Evolutionary conservation across 2,888 invertebrate species (phyloP).

Genomic region (Lordiphosa fenestrarum): DNA sequence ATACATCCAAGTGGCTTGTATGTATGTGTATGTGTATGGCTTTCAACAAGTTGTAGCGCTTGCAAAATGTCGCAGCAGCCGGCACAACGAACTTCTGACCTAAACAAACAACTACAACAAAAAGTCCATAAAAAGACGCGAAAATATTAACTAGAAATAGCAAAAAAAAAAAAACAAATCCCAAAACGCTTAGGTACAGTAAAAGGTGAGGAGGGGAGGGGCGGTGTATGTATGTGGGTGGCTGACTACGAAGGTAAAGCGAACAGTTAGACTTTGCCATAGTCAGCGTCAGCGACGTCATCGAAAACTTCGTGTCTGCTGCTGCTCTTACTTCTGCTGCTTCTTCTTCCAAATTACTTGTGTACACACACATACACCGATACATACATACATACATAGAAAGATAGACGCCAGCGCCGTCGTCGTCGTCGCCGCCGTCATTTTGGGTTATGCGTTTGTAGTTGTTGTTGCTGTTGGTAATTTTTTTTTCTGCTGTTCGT

Average conservation of each 20-base stretch:
- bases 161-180: constrained; percentile 1
- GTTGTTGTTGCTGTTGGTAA: constrained; percentile 44
- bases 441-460: constrained; percentile 31
- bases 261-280: constrained; percentile 58
- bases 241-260: constrained; percentile 11
- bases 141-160: constrained; percentile 29
- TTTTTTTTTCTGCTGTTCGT: constrained; percentile 18
- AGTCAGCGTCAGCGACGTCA: constrained; percentile 40
- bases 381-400: constrained; percentile 20
- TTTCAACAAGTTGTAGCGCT: constrained; percentile 29
- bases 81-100: constrained; percentile 63
- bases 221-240: constrained; percentile 2
- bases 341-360: constrained; percentile 62
- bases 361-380: constrained; percentile 37
- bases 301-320: constrained; percentile 55
- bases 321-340: constrained; percentile 19
- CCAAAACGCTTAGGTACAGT: constrained; percentile 6
- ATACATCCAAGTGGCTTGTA: neutral
- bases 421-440: constrained; percentile 14
- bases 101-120: constrained; percentile 57
- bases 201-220: neutral
- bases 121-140: constrained; percentile 55
- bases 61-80: constrained; percentile 32
- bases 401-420: constrained; percentile 9
- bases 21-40: neutral